Evolutionary conservation across 2,888 invertebrate genomes (phyloP).

Genomic region (Idaea biselata): DNA sequence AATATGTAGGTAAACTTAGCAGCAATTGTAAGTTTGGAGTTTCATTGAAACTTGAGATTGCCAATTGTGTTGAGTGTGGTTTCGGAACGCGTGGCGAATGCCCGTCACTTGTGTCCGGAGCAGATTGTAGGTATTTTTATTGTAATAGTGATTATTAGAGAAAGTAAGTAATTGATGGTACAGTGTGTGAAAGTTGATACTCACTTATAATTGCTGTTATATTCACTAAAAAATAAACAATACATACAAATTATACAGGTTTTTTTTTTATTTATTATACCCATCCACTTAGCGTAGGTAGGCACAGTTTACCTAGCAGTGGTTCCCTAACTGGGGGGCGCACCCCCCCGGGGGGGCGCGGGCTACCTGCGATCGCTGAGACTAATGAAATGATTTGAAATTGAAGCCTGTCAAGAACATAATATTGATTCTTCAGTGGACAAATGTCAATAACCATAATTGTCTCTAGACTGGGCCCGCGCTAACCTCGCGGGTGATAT

Average conservation of each 20-base stretch:
- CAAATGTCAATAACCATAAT: too few species aligned
- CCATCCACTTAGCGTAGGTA: background rate
- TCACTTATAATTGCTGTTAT: conserved; percentile 72
- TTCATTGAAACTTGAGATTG: conserved; percentile 43
- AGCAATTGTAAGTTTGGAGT: conserved; percentile 73
- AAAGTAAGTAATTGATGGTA: conserved; percentile 33
- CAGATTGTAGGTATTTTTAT: conserved; percentile 7
- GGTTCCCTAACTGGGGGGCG: too few species aligned
- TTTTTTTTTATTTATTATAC: conserved; percentile 11
- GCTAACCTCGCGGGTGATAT: too few species aligned
- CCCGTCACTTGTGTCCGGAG: conserved; percentile 18
- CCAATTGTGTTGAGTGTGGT: conserved; percentile 38
- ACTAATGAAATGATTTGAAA: too few species aligned
- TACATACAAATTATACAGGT: conserved; percentile 27
- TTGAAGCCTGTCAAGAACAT: too few species aligned
- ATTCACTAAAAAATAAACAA: conserved; percentile 58
- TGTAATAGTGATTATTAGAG: conserved; percentile 8
- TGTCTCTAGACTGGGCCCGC: too few species aligned
- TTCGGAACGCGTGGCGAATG: conserved; percentile 30
- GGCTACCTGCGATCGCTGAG: too few species aligned
- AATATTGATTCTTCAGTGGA: too few species aligned
- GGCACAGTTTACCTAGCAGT: background rate
- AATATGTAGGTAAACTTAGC: conserved; percentile 62
- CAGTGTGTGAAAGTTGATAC: conserved; percentile 40
- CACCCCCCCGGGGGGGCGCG: too few species aligned